Conservation (phyloP, 2,888 invertebrate species). For the Erynnis tages region DNA sequence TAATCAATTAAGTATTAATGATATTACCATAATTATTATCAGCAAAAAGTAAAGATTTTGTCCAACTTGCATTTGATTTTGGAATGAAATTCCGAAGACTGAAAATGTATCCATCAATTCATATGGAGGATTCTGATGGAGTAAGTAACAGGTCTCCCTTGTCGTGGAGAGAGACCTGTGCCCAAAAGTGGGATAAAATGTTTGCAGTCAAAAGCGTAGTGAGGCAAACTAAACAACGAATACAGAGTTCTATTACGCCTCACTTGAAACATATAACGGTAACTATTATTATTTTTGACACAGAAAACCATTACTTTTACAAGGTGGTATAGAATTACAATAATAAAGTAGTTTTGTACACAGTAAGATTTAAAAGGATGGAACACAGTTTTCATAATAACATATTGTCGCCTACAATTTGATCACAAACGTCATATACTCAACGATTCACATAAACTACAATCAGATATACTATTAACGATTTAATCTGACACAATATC, state of each 20-base stretch:
- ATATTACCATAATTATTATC: not conserved
- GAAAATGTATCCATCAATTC: too few relatives aligned
- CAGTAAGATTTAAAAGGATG: too few relatives aligned
- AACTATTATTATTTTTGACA: conserved; percentile 17
- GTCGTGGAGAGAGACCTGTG: too few relatives aligned
- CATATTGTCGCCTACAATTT: not conserved
- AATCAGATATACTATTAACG: conserved; percentile 2
- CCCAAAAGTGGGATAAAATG: too few relatives aligned
- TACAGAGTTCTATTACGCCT: conserved; percentile 10
- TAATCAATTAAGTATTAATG: not conserved
- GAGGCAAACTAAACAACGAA: conserved; percentile 2
- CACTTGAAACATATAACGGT: conserved; percentile 13
- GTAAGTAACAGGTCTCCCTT: too few relatives aligned
- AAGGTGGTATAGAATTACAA: too few relatives aligned
- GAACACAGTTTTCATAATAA: too few relatives aligned
- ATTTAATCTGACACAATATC: conserved; percentile 3
- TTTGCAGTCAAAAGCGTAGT: conserved; percentile 27
- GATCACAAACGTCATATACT: conserved; percentile 7
- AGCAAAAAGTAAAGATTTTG: too few relatives aligned
- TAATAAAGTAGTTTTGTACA: too few relatives aligned
- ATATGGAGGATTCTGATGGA: too few relatives aligned
- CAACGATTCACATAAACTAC: conserved; percentile 2
- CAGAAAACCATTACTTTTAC: conserved; percentile 7
- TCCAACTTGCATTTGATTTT: too few relatives aligned
- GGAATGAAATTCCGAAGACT: too few relatives aligned